Conservation (phyloP, 2,113 vertebrate species). For the Oncorhynchus masou region DNA sequence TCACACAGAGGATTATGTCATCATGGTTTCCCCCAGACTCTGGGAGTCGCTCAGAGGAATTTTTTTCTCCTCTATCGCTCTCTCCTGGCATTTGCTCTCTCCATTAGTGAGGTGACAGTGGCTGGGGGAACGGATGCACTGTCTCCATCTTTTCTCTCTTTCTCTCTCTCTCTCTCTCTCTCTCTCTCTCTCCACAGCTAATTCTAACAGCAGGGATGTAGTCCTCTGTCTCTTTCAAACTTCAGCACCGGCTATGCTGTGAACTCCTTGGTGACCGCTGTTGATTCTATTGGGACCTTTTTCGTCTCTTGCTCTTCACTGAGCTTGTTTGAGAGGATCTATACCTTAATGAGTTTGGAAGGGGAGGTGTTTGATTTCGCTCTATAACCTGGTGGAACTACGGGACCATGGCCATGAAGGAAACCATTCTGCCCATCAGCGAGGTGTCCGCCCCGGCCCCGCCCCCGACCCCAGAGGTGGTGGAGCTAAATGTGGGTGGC, state of each 20-base stretch:
- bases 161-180: not conserved
- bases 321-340: not conserved
- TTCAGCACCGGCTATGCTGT: conserved; percentile 32
- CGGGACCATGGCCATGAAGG: conserved; percentile 83
- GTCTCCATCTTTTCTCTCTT: not conserved
- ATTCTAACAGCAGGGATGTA: conserved; percentile 50
- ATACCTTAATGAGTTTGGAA: not conserved
- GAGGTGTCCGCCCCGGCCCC: conserved; percentile 75
- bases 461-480: conserved; percentile 78
- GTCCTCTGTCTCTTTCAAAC: conserved; percentile 34
- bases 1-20: conserved; percentile 62
- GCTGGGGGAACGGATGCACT: not conserved
- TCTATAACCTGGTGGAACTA: not conserved
- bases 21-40: not conserved
- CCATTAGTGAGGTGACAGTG: conserved; percentile 11
- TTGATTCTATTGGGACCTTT: not conserved
- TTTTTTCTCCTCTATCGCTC: conserved; percentile 6
- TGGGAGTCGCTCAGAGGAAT: conserved; percentile 21
- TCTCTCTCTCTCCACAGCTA: conserved; percentile 13
- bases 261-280: conserved; percentile 23
- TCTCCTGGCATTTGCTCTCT: conserved; percentile 20
- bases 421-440: conserved; percentile 84
- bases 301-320: not conserved
- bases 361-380: not conserved
- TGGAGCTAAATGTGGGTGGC: conserved; percentile 88